Conservation (phyloP, 92 coral and sea anemone genomes). For the Meandrina meandrites region DNA sequence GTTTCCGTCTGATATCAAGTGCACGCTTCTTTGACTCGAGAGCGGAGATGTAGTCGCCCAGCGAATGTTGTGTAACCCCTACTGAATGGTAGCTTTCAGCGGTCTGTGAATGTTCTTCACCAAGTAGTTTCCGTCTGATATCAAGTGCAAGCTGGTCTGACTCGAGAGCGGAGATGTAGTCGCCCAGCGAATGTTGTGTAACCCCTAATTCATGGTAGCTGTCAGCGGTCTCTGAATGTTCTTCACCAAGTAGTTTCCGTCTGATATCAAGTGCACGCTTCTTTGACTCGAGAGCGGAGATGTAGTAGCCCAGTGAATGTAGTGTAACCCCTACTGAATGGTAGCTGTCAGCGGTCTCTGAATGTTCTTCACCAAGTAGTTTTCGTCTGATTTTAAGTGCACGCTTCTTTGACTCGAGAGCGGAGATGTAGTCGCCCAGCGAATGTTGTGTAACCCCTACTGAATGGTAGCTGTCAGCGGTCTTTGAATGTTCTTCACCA, state of each 20-base stretch:
- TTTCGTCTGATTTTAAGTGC: background rate
- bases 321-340: background rate
- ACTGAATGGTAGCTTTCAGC: too few species aligned
- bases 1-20: too few species aligned
- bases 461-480: background rate
- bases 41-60: too few species aligned
- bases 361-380: background rate
- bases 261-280: background rate
- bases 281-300: background rate
- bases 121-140: too few species aligned
- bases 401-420: background rate
- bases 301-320: background rate
- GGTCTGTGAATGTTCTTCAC: too few species aligned
- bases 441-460: background rate
- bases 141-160: too few species aligned
- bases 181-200: too few species aligned
- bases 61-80: too few species aligned
- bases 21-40: too few species aligned
- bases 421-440: background rate
- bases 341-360: background rate
- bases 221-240: background rate
- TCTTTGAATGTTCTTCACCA: background rate
- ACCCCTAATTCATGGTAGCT: background rate
- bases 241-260: background rate
- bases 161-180: too few species aligned